Percentiles rank a stretch among this genome's conserved stretches.
phyloP scores from a whole-genome alignment of 1,140 invertebrate genomes.

The Stegodyphus dumicola region DNA sequence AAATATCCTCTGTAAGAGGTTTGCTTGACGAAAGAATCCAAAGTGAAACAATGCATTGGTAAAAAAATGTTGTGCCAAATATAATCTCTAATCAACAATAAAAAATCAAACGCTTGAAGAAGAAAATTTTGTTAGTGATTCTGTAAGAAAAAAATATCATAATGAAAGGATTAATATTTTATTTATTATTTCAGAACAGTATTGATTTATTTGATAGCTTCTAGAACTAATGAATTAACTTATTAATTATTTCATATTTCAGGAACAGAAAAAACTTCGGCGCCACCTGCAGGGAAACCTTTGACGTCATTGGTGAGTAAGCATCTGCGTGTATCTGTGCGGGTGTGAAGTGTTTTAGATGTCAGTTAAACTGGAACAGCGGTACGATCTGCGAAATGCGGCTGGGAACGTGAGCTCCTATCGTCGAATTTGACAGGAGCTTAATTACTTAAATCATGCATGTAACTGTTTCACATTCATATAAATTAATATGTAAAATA shows the following conservation, averaged over 20 bases:
- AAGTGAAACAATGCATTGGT: too few species aligned
- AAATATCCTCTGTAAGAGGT: too few species aligned
- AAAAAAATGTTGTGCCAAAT: too few species aligned
- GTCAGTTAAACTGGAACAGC: background rate
- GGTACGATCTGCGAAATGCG: background rate
- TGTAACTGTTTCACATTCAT: too few species aligned
- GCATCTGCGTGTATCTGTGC: background rate
- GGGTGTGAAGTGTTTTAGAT: background rate
- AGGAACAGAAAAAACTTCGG: constrained; percentile 10
- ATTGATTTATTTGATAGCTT: background rate
- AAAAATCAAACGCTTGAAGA: background rate
- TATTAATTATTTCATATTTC: background rate
- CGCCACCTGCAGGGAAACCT: constrained; percentile 33
- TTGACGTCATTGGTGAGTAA: constrained; percentile 41
- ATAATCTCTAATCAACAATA: too few species aligned
- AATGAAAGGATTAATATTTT: background rate
- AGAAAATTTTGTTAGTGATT: background rate
- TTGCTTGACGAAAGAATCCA: too few species aligned
- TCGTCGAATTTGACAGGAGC: background rate
- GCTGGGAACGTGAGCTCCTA: background rate
- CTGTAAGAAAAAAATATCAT: background rate
- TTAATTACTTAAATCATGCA: background rate
- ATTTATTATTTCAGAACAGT: background rate
- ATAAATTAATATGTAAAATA: background rate
- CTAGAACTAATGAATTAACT: background rate